These are phyloP conservation scores for Drosophila miranda DNA, from an alignment of 1,140 invertebrate species.

Conservation along the genomic window DNA sequence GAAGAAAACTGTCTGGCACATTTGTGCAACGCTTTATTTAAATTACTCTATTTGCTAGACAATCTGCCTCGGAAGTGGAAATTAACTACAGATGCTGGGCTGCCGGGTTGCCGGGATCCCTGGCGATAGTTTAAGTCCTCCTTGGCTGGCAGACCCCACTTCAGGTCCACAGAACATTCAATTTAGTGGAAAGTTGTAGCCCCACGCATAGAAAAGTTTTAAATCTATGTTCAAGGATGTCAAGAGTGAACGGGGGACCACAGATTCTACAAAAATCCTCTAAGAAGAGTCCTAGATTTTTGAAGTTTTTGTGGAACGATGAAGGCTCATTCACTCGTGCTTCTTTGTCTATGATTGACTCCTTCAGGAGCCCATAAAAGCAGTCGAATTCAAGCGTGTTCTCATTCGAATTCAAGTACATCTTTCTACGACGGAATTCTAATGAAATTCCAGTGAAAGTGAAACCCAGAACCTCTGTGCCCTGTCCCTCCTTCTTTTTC, in stretches of 20 bases:
- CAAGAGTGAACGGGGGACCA: slow-evolving; percentile 20
- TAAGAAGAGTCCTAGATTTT: too few relatives aligned
- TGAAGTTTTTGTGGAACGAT: too few relatives aligned
- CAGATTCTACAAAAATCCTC: background rate
- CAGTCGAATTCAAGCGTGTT: too few relatives aligned
- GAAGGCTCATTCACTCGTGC: too few relatives aligned
- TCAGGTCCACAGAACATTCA: slow-evolving; percentile 37
- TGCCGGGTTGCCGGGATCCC: background rate
- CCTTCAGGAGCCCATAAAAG: too few relatives aligned
- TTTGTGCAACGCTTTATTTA: slow-evolving; percentile 61
- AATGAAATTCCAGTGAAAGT: too few relatives aligned
- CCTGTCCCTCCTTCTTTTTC: background rate
- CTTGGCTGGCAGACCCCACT: background rate
- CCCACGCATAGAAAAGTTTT: slow-evolving; percentile 31
- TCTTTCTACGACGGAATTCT: too few relatives aligned
- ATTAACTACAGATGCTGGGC: slow-evolving; percentile 54
- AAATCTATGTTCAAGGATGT: slow-evolving; percentile 43
- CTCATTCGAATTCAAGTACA: too few relatives aligned
- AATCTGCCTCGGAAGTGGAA: slow-evolving; percentile 51
- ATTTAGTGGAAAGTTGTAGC: slow-evolving; percentile 47
- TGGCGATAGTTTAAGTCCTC: too few relatives aligned
- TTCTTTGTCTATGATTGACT: too few relatives aligned
- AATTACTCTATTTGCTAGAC: slow-evolving; percentile 66
- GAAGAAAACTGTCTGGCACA: slow-evolving; percentile 35
- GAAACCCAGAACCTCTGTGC: background rate